Percentiles rank a stretch among this genome's conserved stretches.
These are phyloP conservation scores for Parauchenoglanis punctatus DNA, from an alignment of 2,797 vertebrate genomes.

Conservation along the genomic window DNA sequence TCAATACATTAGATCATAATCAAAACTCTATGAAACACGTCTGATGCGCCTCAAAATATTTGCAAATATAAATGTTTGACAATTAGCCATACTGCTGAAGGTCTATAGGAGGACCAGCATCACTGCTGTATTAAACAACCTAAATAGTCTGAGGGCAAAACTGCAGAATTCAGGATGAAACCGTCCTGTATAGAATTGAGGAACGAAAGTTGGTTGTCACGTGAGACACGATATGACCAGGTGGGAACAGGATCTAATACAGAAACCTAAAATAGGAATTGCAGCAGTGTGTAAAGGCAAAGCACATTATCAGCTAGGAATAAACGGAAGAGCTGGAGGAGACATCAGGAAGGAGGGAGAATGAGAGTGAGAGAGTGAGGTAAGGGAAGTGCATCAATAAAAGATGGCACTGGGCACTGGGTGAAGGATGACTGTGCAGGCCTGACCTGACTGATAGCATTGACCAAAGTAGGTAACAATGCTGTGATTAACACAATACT, in stretches of 20 bases:
- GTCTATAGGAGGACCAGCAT: neutral
- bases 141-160: neutral
- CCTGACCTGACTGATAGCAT: conserved; percentile 30
- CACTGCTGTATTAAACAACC: neutral
- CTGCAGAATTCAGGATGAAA: neutral
- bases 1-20: neutral
- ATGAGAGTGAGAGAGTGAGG: neutral
- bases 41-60: neutral
- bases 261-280: conserved; percentile 10
- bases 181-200: neutral
- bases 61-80: neutral
- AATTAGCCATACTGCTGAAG: neutral
- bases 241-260: neutral
- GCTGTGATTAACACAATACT: neutral
- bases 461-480: conserved; percentile 7
- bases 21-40: no score
- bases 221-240: neutral
- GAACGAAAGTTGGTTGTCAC: neutral
- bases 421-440: conserved; percentile 71
- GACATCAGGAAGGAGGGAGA: neutral
- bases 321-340: conserved; percentile 15
- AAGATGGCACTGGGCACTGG: conserved; percentile 65
- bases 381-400: conserved; percentile 52
- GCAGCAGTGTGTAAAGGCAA: neutral
- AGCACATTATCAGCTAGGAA: conserved; percentile 12